Conservation (phyloP, 2,113 vertebrate genomes). For the Trinectes maculatus region DNA sequence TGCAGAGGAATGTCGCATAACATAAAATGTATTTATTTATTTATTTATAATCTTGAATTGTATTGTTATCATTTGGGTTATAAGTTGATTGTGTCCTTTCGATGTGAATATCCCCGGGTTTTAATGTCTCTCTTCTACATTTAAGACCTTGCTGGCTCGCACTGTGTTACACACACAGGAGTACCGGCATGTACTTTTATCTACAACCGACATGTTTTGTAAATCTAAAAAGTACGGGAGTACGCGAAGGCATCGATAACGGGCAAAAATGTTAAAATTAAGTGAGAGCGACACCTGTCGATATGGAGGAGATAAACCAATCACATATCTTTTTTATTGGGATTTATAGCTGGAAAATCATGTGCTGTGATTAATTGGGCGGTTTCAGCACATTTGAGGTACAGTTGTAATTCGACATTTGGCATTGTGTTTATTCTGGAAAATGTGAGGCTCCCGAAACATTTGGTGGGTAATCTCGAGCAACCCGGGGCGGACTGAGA, state of each 20-base stretch:
- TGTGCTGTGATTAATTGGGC: no score
- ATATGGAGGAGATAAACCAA: neutral
- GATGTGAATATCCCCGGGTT: neutral
- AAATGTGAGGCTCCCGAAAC: no score
- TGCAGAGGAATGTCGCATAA: no score
- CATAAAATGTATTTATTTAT: no score
- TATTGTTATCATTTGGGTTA: no score
- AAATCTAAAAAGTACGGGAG: neutral
- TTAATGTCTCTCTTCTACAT: neutral
- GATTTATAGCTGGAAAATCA: no score
- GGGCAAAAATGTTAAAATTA: neutral
- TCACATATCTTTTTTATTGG: no score
- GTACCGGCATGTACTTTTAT: neutral
- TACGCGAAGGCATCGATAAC: neutral
- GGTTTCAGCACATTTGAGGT: no score
- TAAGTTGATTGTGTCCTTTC: neutral
- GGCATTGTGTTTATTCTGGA: no score
- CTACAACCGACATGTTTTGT: neutral
- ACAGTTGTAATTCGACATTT: no score
- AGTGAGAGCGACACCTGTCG: slow-evolving; percentile 15
- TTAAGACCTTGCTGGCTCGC: neutral
- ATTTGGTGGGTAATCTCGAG: no score
- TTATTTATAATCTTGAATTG: neutral
- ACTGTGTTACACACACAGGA: neutral
- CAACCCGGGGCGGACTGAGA: no score